phyloP scores from a whole-genome alignment of 2,113 vertebrate genomes.

The Chitala chitala region DNA sequence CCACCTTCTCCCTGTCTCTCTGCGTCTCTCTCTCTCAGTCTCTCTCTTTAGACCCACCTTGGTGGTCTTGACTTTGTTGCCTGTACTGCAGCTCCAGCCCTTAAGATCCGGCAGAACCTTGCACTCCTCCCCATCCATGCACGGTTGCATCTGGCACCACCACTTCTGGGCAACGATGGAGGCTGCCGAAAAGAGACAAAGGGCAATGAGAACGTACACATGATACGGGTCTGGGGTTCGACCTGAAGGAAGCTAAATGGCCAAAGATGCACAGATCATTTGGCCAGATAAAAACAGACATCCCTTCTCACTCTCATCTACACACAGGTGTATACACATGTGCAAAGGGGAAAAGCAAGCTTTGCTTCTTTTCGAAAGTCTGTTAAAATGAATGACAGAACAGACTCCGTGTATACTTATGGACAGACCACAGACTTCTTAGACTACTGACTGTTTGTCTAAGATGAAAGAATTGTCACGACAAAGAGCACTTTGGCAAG shows the following conservation, averaged over 20 bases:
- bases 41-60: slow-evolving; percentile 76
- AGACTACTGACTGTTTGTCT: slow-evolving; percentile 30
- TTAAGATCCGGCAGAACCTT: slow-evolving; percentile 93
- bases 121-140: slow-evolving; percentile 88
- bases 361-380: neutral
- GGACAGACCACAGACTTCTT: neutral
- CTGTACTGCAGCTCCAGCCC: slow-evolving; percentile 96
- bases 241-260: neutral
- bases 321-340: neutral
- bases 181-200: slow-evolving; percentile 60
- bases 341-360: neutral
- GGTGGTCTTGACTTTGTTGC: slow-evolving; percentile 98
- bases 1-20: too few species aligned
- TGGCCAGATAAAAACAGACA: neutral
- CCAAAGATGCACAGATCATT: neutral
- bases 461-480: slow-evolving; percentile 42
- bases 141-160: slow-evolving; percentile 99
- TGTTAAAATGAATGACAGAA: too few species aligned
- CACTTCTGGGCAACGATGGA: slow-evolving; percentile 94
- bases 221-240: neutral
- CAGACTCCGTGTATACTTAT: neutral
- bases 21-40: too few species aligned
- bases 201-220: neutral
- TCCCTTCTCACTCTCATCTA: neutral
- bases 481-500: slow-evolving; percentile 16